Percentiles rank a stretch among this genome's conserved stretches.
Evolutionary conservation across 2,888 invertebrate genomes (phyloP).

Genomic region (Trisateles emortualis): DNA sequence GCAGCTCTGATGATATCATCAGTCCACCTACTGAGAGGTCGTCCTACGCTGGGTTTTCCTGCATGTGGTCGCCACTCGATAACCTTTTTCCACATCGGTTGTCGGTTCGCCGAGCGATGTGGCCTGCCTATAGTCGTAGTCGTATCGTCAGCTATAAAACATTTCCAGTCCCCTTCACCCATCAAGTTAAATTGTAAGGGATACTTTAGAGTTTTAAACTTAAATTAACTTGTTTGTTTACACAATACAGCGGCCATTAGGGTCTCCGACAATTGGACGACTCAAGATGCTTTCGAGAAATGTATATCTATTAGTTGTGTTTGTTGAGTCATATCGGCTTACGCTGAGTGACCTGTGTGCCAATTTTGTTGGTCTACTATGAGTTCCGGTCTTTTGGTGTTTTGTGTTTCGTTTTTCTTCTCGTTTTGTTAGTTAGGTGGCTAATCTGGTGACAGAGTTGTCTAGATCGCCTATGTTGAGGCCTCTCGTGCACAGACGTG

Average conservation of each 20-base stretch:
- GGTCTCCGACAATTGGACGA: constrained; percentile 31
- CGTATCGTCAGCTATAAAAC: constrained; percentile 1
- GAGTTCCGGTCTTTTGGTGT: neutral
- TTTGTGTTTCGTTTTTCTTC: neutral
- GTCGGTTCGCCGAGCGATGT: no score
- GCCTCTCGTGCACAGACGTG: no score
- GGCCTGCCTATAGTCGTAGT: neutral
- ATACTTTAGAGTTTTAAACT: constrained; percentile 44
- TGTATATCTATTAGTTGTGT: constrained; percentile 11
- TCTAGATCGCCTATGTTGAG: no score
- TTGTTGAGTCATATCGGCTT: neutral
- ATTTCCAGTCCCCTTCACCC: constrained; percentile 6
- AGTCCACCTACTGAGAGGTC: no score
- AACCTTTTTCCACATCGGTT: no score
- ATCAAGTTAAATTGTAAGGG: constrained; percentile 38
- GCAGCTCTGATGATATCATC: no score
- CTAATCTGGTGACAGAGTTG: no score
- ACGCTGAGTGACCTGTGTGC: neutral
- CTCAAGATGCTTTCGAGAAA: constrained; percentile 18
- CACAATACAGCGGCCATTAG: constrained; percentile 41
- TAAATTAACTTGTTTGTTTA: constrained; percentile 49
- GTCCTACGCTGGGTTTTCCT: no score
- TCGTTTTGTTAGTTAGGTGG: no score
- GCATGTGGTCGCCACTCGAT: no score
- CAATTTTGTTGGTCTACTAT: neutral